A percentile compares a stretch with the other conserved stretches of the same genome.
Conservation (phyloP, 2,113 vertebrate genomes). For the Uria aalge region DNA sequence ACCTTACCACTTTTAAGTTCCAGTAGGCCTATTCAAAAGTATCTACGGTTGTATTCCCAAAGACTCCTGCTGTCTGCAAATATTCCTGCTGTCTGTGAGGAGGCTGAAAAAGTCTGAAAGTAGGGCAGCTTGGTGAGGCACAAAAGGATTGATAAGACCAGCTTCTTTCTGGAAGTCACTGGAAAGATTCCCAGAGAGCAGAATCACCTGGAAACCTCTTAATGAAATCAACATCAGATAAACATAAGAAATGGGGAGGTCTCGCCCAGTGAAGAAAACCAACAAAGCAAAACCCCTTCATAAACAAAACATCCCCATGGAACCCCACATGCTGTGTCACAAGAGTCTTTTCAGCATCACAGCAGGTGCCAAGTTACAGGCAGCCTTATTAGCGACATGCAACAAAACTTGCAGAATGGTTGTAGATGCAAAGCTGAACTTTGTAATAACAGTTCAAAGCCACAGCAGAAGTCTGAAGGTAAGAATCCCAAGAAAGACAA, state of each 20-base stretch:
- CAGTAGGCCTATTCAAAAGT: neutral
- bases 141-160: neutral
- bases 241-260: neutral
- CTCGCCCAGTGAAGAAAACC: neutral
- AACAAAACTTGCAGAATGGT: neutral
- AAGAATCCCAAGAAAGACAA: neutral
- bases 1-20: constrained; percentile 21
- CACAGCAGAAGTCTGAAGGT: neutral
- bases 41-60: neutral
- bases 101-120: constrained; percentile 1
- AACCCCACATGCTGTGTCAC: fast-evolving
- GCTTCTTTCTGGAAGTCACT: constrained; percentile 19
- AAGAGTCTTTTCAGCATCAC: neutral
- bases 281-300: neutral
- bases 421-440: neutral
- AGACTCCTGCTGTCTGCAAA: constrained; percentile 11
- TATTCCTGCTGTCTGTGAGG: constrained; percentile 14
- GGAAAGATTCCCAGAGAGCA: neutral
- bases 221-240: neutral
- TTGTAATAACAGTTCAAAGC: neutral
- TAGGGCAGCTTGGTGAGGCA: neutral
- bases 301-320: neutral
- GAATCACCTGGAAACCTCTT: neutral
- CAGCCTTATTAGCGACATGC: neutral
- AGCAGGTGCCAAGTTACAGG: neutral